Conservation (phyloP, 2,797 vertebrate genomes). For the Enteromius fasciolatus region DNA sequence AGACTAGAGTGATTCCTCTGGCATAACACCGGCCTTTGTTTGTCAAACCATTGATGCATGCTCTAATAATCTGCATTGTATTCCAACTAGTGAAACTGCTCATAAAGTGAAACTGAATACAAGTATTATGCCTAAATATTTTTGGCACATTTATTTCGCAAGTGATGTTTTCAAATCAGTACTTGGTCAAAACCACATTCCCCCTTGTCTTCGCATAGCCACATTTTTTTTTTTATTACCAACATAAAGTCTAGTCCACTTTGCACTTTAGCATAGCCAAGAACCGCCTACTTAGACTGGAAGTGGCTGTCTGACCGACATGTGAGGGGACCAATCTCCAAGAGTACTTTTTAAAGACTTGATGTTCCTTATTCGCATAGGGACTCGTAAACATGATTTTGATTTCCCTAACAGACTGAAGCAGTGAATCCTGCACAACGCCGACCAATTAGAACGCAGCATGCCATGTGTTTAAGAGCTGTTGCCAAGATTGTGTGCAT, state of each 20-base stretch:
- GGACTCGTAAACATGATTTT: background rate
- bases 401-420: background rate
- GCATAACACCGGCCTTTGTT: slow-evolving; percentile 21
- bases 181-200: slow-evolving; percentile 72
- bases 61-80: slow-evolving; percentile 54
- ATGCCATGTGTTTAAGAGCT: background rate
- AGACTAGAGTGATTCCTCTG: slow-evolving; percentile 34
- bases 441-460: background rate
- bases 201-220: slow-evolving; percentile 43
- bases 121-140: slow-evolving; percentile 70
- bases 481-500: background rate
- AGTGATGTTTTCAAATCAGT: slow-evolving; percentile 70
- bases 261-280: slow-evolving; percentile 10
- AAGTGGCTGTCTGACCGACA: slow-evolving; percentile 22
- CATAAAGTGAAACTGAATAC: slow-evolving; percentile 66
- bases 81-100: slow-evolving; percentile 56
- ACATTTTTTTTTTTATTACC: slow-evolving; percentile 16
- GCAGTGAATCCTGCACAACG: background rate
- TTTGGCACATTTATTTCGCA: slow-evolving; percentile 64
- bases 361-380: background rate
- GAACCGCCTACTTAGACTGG: slow-evolving; percentile 26
- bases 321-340: background rate
- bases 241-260: slow-evolving; percentile 13
- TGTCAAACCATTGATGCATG: slow-evolving; percentile 47
- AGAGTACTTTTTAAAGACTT: background rate